These are phyloP conservation scores for Protaetia brevitarsis DNA, from an alignment of 1,140 invertebrate species.

Conservation along the genomic window DNA sequence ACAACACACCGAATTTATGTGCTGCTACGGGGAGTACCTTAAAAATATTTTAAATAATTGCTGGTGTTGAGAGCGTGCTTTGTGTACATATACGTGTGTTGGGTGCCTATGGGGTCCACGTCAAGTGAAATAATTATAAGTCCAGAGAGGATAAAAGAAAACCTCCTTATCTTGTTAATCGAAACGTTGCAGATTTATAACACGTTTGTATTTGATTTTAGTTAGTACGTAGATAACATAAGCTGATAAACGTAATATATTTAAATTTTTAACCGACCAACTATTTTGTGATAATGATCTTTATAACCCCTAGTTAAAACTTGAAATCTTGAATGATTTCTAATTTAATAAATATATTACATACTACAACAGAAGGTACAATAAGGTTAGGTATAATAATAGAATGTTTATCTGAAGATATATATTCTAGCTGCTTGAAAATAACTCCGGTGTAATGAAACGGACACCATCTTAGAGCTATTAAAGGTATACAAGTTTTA, in stretches of 20 bases:
- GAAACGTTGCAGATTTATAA: constrained; percentile 4
- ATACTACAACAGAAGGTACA: too few species aligned
- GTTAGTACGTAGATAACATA: not conserved
- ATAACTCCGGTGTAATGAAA: too few species aligned
- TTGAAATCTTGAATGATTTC: too few species aligned
- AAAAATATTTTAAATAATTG: constrained; percentile 19
- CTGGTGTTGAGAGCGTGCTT: not conserved
- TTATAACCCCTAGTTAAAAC: too few species aligned
- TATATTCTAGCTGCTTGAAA: too few species aligned
- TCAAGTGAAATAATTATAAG: not conserved
- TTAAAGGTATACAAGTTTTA: too few species aligned
- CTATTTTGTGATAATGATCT: too few species aligned
- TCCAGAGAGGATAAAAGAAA: not conserved
- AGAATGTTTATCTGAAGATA: too few species aligned
- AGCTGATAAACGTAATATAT: not conserved
- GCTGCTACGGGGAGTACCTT: constrained; percentile 8
- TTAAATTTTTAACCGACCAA: not conserved
- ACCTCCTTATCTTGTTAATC: constrained; percentile 5
- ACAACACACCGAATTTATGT: constrained; percentile 19
- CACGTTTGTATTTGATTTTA: not conserved
- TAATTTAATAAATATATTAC: too few species aligned
- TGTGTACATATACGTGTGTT: not conserved
- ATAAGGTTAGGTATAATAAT: too few species aligned
- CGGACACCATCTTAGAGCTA: too few species aligned
- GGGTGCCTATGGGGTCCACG: not conserved